These are phyloP conservation scores for Cheiracanthium punctorium DNA, from an alignment of 2,888 invertebrate species.

Conservation along the genomic window DNA sequence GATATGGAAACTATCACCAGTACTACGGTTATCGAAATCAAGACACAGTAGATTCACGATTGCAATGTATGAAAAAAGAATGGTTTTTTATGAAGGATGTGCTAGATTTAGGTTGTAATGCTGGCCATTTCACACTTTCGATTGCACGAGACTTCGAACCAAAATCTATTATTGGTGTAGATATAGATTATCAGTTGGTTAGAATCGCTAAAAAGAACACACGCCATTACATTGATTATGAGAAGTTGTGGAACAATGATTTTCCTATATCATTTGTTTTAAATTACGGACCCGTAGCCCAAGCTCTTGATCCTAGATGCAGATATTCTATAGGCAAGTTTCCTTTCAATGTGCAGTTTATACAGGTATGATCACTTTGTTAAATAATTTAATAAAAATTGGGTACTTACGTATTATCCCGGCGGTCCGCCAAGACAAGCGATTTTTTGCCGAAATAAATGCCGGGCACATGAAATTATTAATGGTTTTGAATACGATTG, in stretches of 20 bases:
- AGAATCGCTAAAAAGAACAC: slow-evolving; percentile 85
- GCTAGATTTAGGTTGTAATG: slow-evolving; percentile 98
- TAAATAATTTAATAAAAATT: neutral
- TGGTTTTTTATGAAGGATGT: slow-evolving; percentile 87
- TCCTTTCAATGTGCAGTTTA: slow-evolving; percentile 84
- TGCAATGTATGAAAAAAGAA: slow-evolving; percentile 88
- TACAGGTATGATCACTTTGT: slow-evolving; percentile 63
- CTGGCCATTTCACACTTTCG: slow-evolving; percentile 94
- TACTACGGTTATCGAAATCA: slow-evolving; percentile 97
- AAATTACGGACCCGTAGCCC: slow-evolving; percentile 85
- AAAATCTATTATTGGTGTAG: slow-evolving; percentile 90
- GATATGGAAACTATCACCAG: slow-evolving; percentile 97
- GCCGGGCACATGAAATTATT: too few relatives aligned
- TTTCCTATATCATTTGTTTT: slow-evolving; percentile 94
- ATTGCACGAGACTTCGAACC: slow-evolving; percentile 91
- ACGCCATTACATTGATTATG: slow-evolving; percentile 73
- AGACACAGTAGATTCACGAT: slow-evolving; percentile 86
- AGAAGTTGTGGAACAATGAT: slow-evolving; percentile 71
- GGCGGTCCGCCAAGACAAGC: too few relatives aligned
- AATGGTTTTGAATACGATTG: too few relatives aligned
- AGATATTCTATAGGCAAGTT: slow-evolving; percentile 78
- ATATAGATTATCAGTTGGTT: slow-evolving; percentile 93
- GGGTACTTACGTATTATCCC: too few relatives aligned
- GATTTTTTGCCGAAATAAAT: too few relatives aligned
- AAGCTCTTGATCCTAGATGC: slow-evolving; percentile 70